phyloP scores from a whole-genome alignment of 2,797 vertebrate species.

The Bovichtus diacanthus region DNA sequence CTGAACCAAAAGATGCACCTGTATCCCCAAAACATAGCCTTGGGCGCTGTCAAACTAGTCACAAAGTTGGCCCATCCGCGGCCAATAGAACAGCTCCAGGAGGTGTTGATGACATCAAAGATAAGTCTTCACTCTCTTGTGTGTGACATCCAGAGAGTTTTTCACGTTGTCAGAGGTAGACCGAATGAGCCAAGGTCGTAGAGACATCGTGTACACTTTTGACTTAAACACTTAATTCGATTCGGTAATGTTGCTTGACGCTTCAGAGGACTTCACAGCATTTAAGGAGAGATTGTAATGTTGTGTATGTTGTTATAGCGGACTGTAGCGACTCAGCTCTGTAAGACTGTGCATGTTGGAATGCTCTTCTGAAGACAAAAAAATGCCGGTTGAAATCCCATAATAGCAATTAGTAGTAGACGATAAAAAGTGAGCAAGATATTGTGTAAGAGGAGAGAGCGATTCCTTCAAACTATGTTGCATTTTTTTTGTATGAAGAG shows the following conservation, averaged over 20 bases:
- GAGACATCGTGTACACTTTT: background rate
- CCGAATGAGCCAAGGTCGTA: constrained; percentile 15
- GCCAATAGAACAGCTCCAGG: constrained; percentile 28
- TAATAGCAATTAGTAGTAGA: background rate
- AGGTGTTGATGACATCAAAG: constrained; percentile 34
- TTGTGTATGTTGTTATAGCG: background rate
- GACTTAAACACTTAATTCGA: background rate
- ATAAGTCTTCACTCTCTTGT: constrained; percentile 28
- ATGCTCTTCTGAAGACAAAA: background rate
- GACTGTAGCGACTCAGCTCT: background rate
- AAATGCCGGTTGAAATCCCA: background rate
- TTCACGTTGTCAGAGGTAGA: background rate
- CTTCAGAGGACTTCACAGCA: background rate
- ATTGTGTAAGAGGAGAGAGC: background rate
- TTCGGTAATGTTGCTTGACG: constrained; percentile 1
- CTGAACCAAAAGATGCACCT: constrained; percentile 37
- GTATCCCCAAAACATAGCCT: constrained; percentile 41
- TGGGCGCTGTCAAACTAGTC: constrained; percentile 25
- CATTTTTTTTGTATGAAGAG: background rate
- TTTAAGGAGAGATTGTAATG: background rate
- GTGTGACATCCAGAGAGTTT: constrained; percentile 27
- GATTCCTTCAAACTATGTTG: background rate
- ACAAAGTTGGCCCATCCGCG: constrained; percentile 1
- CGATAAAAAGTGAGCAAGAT: constrained; percentile 16
- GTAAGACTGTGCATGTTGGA: background rate